Percentiles rank a stretch among this genome's conserved stretches.
These are phyloP conservation scores for Sussaba pulchella DNA, from an alignment of 2,888 invertebrate genomes.

Conservation along the genomic window DNA sequence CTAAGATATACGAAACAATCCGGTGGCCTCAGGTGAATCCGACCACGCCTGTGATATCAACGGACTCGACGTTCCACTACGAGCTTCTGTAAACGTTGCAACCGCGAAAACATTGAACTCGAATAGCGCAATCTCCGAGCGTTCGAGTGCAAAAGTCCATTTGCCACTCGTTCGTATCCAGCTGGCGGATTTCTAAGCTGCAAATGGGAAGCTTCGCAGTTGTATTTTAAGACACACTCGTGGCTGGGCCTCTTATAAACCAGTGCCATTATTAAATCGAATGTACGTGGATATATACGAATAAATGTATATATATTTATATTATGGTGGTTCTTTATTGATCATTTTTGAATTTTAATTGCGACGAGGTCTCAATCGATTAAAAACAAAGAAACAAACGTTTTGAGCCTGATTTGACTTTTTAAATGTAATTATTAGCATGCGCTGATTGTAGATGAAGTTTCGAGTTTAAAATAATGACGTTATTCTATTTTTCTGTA, in stretches of 20 bases:
- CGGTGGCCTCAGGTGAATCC: slow-evolving; percentile 37
- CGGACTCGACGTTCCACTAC: background rate
- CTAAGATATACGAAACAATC: slow-evolving; percentile 27
- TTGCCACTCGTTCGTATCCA: slow-evolving; percentile 53
- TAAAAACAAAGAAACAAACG: too few relatives aligned
- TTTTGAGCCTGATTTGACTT: too few relatives aligned
- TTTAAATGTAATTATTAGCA: too few relatives aligned
- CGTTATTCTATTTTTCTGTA: too few relatives aligned
- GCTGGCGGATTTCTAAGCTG: slow-evolving; percentile 48
- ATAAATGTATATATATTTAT: too few relatives aligned
- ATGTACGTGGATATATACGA: background rate
- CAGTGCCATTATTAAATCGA: slow-evolving; percentile 31
- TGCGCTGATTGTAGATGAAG: too few relatives aligned
- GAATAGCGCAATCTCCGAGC: background rate
- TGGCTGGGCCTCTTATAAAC: slow-evolving; percentile 6
- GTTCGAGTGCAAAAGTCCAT: slow-evolving; percentile 56
- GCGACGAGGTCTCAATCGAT: too few relatives aligned
- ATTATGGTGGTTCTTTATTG: too few relatives aligned
- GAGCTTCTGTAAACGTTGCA: slow-evolving; percentile 25
- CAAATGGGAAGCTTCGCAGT: slow-evolving; percentile 58
- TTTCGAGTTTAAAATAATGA: too few relatives aligned
- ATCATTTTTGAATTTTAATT: slow-evolving; percentile 14
- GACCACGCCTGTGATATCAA: slow-evolving; percentile 4
- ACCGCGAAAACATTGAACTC: slow-evolving; percentile 21
- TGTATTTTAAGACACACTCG: slow-evolving; percentile 60